phyloP scores from a whole-genome alignment of 1,140 invertebrate species.

The Drosophila bocki region DNA sequence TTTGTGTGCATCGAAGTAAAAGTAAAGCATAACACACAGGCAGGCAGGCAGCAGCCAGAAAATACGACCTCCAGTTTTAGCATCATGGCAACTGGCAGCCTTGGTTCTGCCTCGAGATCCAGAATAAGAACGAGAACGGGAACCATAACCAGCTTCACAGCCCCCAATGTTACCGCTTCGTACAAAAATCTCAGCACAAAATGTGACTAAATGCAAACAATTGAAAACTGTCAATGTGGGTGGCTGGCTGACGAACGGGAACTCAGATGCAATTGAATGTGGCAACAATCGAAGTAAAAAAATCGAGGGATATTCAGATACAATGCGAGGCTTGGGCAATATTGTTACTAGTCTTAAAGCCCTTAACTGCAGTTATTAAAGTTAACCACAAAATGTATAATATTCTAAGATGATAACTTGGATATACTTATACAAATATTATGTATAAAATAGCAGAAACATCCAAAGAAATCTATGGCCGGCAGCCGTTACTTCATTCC shows the following conservation, averaged over 20 bases:
- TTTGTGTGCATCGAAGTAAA: conserved; percentile 76
- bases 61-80: conserved; percentile 29
- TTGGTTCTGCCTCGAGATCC: conserved; percentile 23
- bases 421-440: too few relatives aligned
- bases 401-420: neutral
- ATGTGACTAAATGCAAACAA: conserved; percentile 56
- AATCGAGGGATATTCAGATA: conserved; percentile 9
- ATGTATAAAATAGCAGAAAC: too few relatives aligned
- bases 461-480: too few relatives aligned
- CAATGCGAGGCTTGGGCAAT: neutral
- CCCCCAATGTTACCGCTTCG: neutral
- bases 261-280: conserved; percentile 14
- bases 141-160: conserved; percentile 1
- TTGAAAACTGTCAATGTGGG: conserved; percentile 32
- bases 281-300: conserved; percentile 4
- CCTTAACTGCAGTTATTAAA: neutral
- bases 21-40: conserved; percentile 65
- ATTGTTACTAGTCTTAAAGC: neutral
- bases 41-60: conserved; percentile 19
- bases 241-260: conserved; percentile 13
- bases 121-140: neutral
- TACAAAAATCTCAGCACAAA: conserved; percentile 50
- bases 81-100: conserved; percentile 39
- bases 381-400: neutral
- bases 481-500: too few relatives aligned